Evolutionary conservation across 2,797 vertebrate genomes (phyloP).

Genomic region (Lophius americanus): DNA sequence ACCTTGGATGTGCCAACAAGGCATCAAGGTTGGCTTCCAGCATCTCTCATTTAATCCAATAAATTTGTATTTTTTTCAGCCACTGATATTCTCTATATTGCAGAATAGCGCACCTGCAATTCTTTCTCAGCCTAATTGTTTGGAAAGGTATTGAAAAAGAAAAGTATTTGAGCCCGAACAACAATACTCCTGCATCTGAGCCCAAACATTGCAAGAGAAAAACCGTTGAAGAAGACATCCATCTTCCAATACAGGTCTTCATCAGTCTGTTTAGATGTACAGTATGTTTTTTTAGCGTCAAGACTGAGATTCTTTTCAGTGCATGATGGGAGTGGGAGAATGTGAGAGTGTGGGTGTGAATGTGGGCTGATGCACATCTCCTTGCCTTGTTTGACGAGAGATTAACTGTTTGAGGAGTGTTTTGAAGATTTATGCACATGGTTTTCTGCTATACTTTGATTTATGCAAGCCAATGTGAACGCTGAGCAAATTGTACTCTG

Average conservation of each 20-base stretch:
- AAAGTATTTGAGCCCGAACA: constrained; percentile 1
- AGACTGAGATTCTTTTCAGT: constrained; percentile 10
- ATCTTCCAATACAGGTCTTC: constrained; percentile 28
- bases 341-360: constrained; percentile 28
- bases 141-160: constrained; percentile 8
- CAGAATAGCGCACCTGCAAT: constrained; percentile 3
- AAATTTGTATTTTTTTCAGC: constrained; percentile 20
- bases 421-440: constrained; percentile 30
- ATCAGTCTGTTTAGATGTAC: constrained; percentile 8
- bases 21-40: constrained; percentile 8
- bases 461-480: constrained; percentile 21
- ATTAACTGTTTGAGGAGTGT: constrained; percentile 37
- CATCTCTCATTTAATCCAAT: background rate
- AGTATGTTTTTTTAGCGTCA: constrained; percentile 16
- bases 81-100: constrained; percentile 16
- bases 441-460: constrained; percentile 11
- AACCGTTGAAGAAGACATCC: constrained; percentile 37
- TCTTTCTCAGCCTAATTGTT: constrained; percentile 13
- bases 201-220: constrained; percentile 8
- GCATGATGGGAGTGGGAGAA: constrained; percentile 20
- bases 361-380: constrained; percentile 26
- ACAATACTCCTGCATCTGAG: constrained; percentile 12
- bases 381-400: constrained; percentile 35
- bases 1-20: constrained; percentile 6
- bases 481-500: no score